Percentiles rank a stretch among this genome's conserved stretches.
Conservation (phyloP, 1,140 invertebrate species). For the Apis dorsata region DNA sequence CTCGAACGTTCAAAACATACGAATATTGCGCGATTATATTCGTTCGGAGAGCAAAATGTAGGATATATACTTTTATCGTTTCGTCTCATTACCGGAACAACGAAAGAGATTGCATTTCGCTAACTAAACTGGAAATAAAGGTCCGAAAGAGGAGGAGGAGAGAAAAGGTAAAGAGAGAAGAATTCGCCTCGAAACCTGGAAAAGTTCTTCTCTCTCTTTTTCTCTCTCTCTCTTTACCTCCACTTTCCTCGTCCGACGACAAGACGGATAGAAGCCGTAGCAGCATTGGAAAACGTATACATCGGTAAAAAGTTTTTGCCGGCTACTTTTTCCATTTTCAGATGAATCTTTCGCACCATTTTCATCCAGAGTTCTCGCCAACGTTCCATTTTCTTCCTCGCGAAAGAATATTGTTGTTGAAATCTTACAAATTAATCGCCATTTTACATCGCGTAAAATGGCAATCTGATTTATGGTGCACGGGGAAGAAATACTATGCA, state of each 20-base stretch:
- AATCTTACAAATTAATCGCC: slow-evolving; percentile 29
- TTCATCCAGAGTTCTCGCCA: not conserved
- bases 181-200: slow-evolving; percentile 27
- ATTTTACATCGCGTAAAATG: not conserved
- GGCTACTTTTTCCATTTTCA: slow-evolving; percentile 55
- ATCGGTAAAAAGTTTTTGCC: slow-evolving; percentile 50
- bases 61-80: slow-evolving; percentile 67
- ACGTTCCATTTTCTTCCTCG: not conserved
- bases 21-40: slow-evolving; percentile 42
- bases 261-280: slow-evolving; percentile 51
- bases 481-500: not conserved
- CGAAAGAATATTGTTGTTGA: not conserved
- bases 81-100: slow-evolving; percentile 72
- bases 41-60: slow-evolving; percentile 66
- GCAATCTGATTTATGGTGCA: slow-evolving; percentile 25
- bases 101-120: slow-evolving; percentile 67
- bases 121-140: slow-evolving; percentile 54
- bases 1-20: slow-evolving; percentile 13
- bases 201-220: slow-evolving; percentile 35
- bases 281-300: slow-evolving; percentile 55
- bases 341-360: slow-evolving; percentile 41
- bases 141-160: slow-evolving; percentile 15
- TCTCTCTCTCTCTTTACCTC: slow-evolving; percentile 4
- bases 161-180: not conserved
- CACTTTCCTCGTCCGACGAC: slow-evolving; percentile 49